These are phyloP conservation scores for Radopholus similis DNA, from an alignment of 1,140 invertebrate genomes.

Conservation along the genomic window DNA sequence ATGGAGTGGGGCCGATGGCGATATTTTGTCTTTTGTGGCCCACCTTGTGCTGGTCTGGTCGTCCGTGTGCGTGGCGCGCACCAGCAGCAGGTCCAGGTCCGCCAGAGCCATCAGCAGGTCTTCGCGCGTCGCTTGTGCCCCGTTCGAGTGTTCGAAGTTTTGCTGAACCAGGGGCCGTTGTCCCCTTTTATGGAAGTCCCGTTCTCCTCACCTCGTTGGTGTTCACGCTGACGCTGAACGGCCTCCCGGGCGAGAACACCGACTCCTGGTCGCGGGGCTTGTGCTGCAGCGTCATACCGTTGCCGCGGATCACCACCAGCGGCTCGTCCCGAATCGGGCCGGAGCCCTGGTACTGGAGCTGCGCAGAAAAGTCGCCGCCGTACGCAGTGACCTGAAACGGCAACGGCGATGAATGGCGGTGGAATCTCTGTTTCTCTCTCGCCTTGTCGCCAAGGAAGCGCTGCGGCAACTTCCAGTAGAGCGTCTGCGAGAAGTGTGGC, in stretches of 20 bases:
- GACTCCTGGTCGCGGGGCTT: conserved; percentile 41
- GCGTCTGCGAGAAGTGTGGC: conserved; percentile 58
- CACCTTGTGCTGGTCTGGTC: conserved; percentile 54
- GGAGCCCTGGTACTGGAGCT: conserved; percentile 47
- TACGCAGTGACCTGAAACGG: conserved; percentile 51
- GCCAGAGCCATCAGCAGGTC: conserved; percentile 86
- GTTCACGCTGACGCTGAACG: conserved; percentile 47
- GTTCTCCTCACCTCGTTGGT: conserved; percentile 51
- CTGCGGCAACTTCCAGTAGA: conserved; percentile 76
- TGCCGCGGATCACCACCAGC: conserved; percentile 57
- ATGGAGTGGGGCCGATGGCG: too few relatives aligned
- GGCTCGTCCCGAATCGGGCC: conserved; percentile 46
- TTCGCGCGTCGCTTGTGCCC: conserved; percentile 74
- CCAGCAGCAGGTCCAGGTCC: conserved; percentile 77
- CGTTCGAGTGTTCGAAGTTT: conserved; percentile 76
- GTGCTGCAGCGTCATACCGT: conserved; percentile 58
- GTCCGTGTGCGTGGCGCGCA: conserved; percentile 81
- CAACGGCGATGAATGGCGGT: neutral
- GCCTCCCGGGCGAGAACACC: conserved; percentile 44
- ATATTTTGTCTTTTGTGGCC: conserved; percentile 5
- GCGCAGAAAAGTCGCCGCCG: conserved; percentile 52
- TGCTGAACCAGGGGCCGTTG: conserved; percentile 49
- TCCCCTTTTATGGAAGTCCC: neutral
- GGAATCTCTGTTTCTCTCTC: conserved; percentile 13
- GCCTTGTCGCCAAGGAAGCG: conserved; percentile 85